Base-by-base conservation (phyloP, 2,113 vertebrate species). In the Eulemur rufifrons region DNA sequence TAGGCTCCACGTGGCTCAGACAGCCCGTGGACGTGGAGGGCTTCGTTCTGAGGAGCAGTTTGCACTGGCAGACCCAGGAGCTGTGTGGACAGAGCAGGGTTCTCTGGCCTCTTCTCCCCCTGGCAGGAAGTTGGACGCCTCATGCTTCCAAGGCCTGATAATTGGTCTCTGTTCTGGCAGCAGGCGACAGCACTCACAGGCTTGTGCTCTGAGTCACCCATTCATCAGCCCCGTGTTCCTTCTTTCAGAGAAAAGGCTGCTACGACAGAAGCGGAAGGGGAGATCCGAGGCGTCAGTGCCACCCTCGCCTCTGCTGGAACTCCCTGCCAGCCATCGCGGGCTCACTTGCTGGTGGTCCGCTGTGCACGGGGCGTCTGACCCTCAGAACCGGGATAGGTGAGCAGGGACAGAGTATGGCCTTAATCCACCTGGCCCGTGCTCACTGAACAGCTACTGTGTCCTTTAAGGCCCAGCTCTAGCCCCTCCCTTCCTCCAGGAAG, bases 181-280 rank as follows among this genome's bases (percentile, higher is more conserved):
- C 91, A 81, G 52, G 52, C 47, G 86, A 76, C 21, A 32, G 71
- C 27, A 12, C 7, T 73, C 34, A 2, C 6, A 5, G 73, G 39
- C 9, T 42, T 73, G n/a, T n/a, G 8, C 45, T 85, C 82, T 76
- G 81, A 73, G 66, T 34, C 21, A 69, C 12, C 29, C 76, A 56
- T 68, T 74, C 80, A 68, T 89, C 54, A 94, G 34, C 20, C n/a
- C 32, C 5, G 9, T 18, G 68, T 13, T 76, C 66, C 71, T 37
- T 73, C 39, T 69, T 84, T 87, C 11, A 23, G 61, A 90, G 50
- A 37, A 50, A 94, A 83, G 37, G 29, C n/a, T 89, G 54, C 50
- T 73, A 8, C 3, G 68, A 34, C 61, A 68, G 61, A 74, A 47
- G 37, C 50, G 71, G 81, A 69, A 78, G 39, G 77, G 77, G 59